Conservation (phyloP, 2,113 vertebrate genomes). For the Colistium nudipinnis region DNA sequence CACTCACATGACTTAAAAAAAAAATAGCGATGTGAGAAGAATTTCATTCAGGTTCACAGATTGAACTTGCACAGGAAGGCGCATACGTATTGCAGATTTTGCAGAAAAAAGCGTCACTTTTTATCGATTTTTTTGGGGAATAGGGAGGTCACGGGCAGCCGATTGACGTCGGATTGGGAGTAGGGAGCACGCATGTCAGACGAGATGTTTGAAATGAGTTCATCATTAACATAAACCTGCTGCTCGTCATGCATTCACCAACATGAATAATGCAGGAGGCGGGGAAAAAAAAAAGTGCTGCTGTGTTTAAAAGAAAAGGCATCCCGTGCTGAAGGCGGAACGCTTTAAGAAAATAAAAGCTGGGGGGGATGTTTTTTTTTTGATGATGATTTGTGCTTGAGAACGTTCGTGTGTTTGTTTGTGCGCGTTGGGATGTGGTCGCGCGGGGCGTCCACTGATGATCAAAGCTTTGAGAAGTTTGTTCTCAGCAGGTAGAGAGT, state of each 20-base stretch:
- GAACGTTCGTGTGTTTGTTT: background rate
- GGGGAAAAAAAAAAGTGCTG: slow-evolving; percentile 25
- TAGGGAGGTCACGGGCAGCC: no score
- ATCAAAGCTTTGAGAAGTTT: slow-evolving; percentile 66
- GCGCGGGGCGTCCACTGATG: slow-evolving; percentile 7
- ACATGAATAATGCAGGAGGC: slow-evolving; percentile 11
- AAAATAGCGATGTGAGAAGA: no score
- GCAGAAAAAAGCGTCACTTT: no score
- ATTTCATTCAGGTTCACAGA: no score
- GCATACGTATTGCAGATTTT: no score
- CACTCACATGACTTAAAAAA: no score
- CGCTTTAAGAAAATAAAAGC: slow-evolving; percentile 40
- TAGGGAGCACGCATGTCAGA: background rate
- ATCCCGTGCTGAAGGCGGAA: slow-evolving; percentile 20
- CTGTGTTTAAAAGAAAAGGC: slow-evolving; percentile 11
- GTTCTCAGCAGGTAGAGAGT: slow-evolving; percentile 62
- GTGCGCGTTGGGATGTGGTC: background rate
- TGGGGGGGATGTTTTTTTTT: slow-evolving; percentile 21
- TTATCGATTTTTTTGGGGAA: no score
- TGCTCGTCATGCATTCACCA: background rate
- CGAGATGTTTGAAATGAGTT: slow-evolving; percentile 14
- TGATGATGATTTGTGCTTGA: slow-evolving; percentile 16
- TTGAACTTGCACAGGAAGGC: no score
- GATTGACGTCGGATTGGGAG: background rate
- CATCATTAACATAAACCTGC: slow-evolving; percentile 16